phyloP scores from a whole-genome alignment of 2,888 invertebrate species.

The Acronicta psi region DNA sequence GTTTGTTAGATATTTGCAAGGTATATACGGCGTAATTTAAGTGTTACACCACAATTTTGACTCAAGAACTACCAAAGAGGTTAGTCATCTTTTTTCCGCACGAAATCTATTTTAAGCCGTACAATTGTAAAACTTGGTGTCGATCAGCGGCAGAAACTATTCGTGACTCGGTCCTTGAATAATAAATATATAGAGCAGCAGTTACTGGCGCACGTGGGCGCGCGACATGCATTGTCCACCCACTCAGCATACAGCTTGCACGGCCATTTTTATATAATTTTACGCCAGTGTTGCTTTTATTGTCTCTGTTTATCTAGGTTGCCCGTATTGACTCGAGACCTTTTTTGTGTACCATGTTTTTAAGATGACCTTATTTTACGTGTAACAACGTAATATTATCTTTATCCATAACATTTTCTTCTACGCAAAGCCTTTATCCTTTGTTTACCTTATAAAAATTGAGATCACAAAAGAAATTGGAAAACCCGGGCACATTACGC shows the following conservation, averaged over 20 bases:
- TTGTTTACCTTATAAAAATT: background rate
- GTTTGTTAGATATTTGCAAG: too few relatives aligned
- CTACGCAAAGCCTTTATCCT: background rate
- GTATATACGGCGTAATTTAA: too few relatives aligned
- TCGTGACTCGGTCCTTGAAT: conserved; percentile 66
- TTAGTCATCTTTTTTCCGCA: background rate
- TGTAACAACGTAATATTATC: conserved; percentile 13
- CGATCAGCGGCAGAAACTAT: conserved; percentile 59
- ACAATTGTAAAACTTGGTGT: conserved; percentile 54
- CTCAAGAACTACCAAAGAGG: too few relatives aligned
- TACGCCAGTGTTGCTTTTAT: conserved; percentile 51
- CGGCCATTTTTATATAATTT: conserved; percentile 59
- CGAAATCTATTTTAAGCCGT: conserved; percentile 8
- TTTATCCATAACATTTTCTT: conserved; percentile 32
- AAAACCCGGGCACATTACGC: too few relatives aligned
- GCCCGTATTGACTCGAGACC: conserved; percentile 40
- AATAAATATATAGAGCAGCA: conserved; percentile 73
- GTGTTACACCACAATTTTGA: too few relatives aligned
- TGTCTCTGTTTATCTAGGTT: conserved; percentile 55
- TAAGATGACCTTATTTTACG: conserved; percentile 41
- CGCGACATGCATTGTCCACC: conserved; percentile 60
- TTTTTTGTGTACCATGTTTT: conserved; percentile 28
- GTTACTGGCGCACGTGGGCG: conserved; percentile 66
- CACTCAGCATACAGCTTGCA: conserved; percentile 51
- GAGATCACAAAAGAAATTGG: too few relatives aligned